Conservation (phyloP, 2,113 vertebrate species). For the Catharus minimus region DNA sequence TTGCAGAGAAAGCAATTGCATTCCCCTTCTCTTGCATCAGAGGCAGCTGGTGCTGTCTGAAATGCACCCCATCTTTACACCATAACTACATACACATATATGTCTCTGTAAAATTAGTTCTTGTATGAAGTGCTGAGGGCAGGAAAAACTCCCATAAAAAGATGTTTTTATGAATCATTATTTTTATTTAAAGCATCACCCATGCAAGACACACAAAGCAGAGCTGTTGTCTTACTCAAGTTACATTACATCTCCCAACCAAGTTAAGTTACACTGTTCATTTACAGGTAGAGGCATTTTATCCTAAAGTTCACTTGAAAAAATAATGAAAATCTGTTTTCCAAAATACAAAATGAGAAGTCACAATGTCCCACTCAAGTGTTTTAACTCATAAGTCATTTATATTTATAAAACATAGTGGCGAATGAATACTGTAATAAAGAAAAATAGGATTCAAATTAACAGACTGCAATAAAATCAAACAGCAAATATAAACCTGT, state of each 20-base stretch:
- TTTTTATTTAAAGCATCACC: not conserved
- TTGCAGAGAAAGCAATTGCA: conserved; percentile 51
- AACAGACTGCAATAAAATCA: not conserved
- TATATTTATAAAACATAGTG: not conserved
- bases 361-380: not conserved
- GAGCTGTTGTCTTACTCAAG: not conserved
- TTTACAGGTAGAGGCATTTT: not conserved
- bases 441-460: not conserved
- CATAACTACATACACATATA: accelerated
- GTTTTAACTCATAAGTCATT: not conserved
- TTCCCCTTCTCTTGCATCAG: conserved; percentile 40
- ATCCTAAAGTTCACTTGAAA: not conserved
- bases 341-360: conserved; percentile 1
- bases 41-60: conserved; percentile 48
- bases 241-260: not conserved
- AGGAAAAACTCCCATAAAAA: not conserved
- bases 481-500: not conserved
- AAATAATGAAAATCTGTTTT: conserved; percentile 1
- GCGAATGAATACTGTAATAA: not conserved
- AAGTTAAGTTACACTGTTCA: not conserved
- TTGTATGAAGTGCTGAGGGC: not conserved
- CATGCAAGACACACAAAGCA: not conserved
- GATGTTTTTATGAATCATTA: not conserved
- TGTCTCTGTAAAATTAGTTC: not conserved
- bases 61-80: not conserved